Evolutionary conservation across 2,113 vertebrate genomes (phyloP).

Genomic region (Peromyscus leucopus): DNA sequence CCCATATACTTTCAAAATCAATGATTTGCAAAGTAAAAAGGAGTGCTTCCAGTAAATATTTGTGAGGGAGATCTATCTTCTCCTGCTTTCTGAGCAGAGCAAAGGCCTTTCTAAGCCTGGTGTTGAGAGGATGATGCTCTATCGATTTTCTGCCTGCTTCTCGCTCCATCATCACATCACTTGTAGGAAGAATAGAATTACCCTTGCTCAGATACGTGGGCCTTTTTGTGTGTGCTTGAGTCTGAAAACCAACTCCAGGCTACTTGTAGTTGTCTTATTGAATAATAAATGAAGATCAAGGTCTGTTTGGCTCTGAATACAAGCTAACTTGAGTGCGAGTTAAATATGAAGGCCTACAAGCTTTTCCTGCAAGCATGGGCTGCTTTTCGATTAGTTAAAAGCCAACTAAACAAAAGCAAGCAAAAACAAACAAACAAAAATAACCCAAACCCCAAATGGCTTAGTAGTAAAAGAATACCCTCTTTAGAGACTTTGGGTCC

Average conservation of each 20-base stretch:
- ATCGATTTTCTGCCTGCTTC: conserved; percentile 73
- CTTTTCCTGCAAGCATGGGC: conserved; percentile 53
- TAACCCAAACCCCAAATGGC: conserved; percentile 4
- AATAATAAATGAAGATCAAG: conserved; percentile 83
- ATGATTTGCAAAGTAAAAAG: conserved; percentile 75
- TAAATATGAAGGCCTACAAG: conserved; percentile 72
- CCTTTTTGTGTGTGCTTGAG: conserved; percentile 69
- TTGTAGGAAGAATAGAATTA: conserved; percentile 64
- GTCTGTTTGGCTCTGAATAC: conserved; percentile 67
- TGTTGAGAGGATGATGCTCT: conserved; percentile 34
- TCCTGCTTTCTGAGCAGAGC: conserved; percentile 51
- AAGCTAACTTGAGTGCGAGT: conserved; percentile 68
- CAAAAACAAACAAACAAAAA: neutral
- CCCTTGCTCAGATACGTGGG: conserved; percentile 49
- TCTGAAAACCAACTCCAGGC: conserved; percentile 77
- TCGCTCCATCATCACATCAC: conserved; percentile 35
- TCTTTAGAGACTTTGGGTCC: conserved; percentile 58
- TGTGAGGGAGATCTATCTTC: conserved; percentile 52
- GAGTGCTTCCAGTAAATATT: conserved; percentile 67
- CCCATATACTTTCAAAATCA: conserved; percentile 72
- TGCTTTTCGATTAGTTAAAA: conserved; percentile 64
- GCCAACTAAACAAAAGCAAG: conserved; percentile 49
- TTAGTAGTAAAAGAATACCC: conserved; percentile 40
- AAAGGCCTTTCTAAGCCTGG: conserved; percentile 64
- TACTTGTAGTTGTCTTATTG: conserved; percentile 74